These are phyloP conservation scores for Harmothoe impar DNA, from an alignment of 2,888 invertebrate genomes.

Conservation along the genomic window DNA sequence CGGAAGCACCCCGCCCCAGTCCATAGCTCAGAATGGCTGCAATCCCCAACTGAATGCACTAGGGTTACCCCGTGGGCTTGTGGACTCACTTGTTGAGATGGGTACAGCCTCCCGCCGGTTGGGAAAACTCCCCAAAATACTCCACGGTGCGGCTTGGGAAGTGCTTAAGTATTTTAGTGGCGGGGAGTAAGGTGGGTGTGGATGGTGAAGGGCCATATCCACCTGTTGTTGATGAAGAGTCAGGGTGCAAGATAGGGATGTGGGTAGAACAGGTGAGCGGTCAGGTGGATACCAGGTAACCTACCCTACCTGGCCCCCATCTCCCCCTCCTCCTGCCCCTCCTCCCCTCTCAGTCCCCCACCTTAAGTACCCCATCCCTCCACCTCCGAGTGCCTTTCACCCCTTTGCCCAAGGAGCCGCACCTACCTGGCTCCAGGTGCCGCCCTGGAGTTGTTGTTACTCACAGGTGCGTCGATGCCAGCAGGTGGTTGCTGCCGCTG, in stretches of 20 bases:
- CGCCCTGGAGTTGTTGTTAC: background rate
- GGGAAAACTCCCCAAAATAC: slow-evolving; percentile 1
- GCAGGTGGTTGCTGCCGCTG: slow-evolving; percentile 22
- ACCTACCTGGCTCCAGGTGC: background rate
- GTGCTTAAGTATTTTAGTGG: background rate
- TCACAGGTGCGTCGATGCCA: background rate
- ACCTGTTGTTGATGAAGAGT: slow-evolving; percentile 43
- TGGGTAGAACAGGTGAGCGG: slow-evolving; percentile 13
- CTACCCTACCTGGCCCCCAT: background rate
- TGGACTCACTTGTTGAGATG: background rate
- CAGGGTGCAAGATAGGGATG: background rate
- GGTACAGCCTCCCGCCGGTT: background rate
- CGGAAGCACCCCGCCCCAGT: background rate
- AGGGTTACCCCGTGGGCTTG: background rate
- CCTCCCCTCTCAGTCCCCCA: background rate
- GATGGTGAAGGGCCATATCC: background rate
- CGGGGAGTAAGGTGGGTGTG: background rate
- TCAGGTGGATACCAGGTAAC: background rate
- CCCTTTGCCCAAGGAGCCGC: background rate
- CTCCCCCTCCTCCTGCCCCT: background rate
- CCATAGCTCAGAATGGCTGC: background rate
- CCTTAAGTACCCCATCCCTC: background rate
- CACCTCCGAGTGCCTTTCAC: background rate
- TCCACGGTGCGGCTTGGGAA: background rate
- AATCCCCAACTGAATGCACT: background rate